Base-by-base conservation (phyloP, 2,797 vertebrate genomes). In the Pempheris klunzingeri region DNA sequence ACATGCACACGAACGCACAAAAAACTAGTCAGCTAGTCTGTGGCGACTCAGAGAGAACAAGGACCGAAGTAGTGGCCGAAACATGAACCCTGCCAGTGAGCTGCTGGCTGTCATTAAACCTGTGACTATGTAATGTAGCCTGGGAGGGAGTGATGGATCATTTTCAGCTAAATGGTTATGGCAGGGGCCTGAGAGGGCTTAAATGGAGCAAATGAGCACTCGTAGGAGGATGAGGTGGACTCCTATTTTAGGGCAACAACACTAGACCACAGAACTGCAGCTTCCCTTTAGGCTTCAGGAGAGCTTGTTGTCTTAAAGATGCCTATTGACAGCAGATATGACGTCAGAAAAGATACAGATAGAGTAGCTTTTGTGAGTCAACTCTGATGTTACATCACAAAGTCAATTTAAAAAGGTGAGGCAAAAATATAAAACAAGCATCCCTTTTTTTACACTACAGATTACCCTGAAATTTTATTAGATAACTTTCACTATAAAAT, bases 41-140 rank as follows among this genome's bases (percentile, higher is more conserved):
- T 14, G 59, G 32, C n/a, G 41, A 47, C 47, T 20, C 44, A 17
- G 75, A 64, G 17, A 44, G 61, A 58, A 10, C 1, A 18, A 34
- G 70, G 66, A 54, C 3, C n/a, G n/a, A n/a, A n/a, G n/a, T n/a
- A 28, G 75, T 88, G 87, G 88, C 86, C 81, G 76, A 85, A 87
- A 87, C 72, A 46, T 89, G 87, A 90, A 87, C 86, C 80, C 84
- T 89, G 85, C 67, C 70, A 71, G 58, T 52, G n/a, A n/a, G 52
- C 63, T 76, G 72, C 82, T 65, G 77, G 84, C 81, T 65, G 77
- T 64, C 82, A 82, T 85, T 89, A 83, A 81, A 84, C 73, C 82
- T 81, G 62, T 30, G 80, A 74, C 65, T 78, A 36, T 70, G 80
- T 86, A 87, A 83, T 79, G 57, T 49, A 69, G 80, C 50, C 77